phyloP scores from a whole-genome alignment of 2,888 invertebrate genomes.

The Fragum sueziense region DNA sequence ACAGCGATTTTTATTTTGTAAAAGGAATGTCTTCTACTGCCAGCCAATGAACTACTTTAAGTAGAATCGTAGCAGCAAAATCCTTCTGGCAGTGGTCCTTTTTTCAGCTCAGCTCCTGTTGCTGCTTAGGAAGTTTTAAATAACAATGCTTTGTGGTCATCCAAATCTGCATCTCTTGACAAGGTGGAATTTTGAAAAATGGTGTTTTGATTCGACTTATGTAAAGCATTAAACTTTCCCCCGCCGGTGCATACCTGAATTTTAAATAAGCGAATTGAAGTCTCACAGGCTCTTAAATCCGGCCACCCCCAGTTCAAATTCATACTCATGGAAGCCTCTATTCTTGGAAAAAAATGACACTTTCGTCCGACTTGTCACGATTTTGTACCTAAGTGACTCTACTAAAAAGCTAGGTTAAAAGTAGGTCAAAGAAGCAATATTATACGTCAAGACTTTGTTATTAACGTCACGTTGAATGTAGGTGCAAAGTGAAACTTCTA shows the following conservation, averaged over 20 bases:
- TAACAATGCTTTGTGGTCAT: constrained; percentile 17
- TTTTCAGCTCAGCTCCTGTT: background rate
- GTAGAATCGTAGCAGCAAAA: constrained; percentile 12
- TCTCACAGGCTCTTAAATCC: too few relatives aligned
- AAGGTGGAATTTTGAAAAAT: constrained; percentile 14
- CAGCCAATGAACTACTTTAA: constrained; percentile 28
- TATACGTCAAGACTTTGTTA: too few relatives aligned
- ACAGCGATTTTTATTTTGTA: constrained; percentile 33
- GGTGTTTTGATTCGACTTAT: constrained; percentile 4
- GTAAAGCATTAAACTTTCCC: constrained; percentile 3
- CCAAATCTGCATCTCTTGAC: background rate
- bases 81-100: constrained; percentile 10
- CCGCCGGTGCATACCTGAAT: constrained; percentile 7
- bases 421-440: too few relatives aligned
- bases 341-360: too few relatives aligned
- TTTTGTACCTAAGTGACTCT: too few relatives aligned
- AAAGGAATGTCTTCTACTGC: constrained; percentile 25
- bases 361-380: too few relatives aligned
- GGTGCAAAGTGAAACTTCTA: too few relatives aligned
- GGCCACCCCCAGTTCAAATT: too few relatives aligned
- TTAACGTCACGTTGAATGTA: too few relatives aligned
- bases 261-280: too few relatives aligned
- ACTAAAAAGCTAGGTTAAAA: too few relatives aligned
- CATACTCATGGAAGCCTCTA: too few relatives aligned
- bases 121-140: background rate